Evolutionary conservation across 2,113 vertebrate genomes (phyloP).

Genomic region (Cebus imitator): DNA sequence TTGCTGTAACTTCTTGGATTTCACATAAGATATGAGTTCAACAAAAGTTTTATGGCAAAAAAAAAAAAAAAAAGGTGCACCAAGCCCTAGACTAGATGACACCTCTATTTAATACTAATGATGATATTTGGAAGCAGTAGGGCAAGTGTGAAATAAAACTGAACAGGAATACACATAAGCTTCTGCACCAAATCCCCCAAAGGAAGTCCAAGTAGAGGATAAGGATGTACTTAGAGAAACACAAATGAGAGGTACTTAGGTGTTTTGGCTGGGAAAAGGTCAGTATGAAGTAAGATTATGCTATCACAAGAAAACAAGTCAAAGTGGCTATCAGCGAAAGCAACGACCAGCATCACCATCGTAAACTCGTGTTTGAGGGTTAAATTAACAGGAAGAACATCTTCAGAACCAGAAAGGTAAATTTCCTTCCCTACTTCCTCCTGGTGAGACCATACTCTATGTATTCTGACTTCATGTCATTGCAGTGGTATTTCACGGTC

Average conservation of each 20-base stretch:
- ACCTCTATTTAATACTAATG: not conserved
- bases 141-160: constrained; percentile 22
- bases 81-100: not conserved
- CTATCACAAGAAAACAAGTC: not conserved
- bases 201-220: not conserved
- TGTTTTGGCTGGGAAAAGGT: not conserved
- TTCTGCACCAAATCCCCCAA: not conserved
- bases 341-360: too few species aligned
- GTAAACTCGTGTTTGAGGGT: not conserved
- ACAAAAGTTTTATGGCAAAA: not conserved
- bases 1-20: not conserved
- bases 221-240: not conserved
- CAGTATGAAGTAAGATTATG: not conserved
- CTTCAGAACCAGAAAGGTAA: not conserved
- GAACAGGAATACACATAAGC: not conserved
- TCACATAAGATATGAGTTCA: not conserved
- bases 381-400: not conserved
- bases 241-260: not conserved
- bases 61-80: not conserved
- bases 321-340: not conserved
- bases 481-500: not conserved
- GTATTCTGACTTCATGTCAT: not conserved
- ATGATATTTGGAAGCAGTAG: constrained; percentile 18
- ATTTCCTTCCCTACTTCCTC: not conserved
- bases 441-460: not conserved